Evolutionary conservation across 2,888 invertebrate genomes (phyloP), one percentile per base, ranked within the genome.

Genomic region (Heliconius erato): DNA sequence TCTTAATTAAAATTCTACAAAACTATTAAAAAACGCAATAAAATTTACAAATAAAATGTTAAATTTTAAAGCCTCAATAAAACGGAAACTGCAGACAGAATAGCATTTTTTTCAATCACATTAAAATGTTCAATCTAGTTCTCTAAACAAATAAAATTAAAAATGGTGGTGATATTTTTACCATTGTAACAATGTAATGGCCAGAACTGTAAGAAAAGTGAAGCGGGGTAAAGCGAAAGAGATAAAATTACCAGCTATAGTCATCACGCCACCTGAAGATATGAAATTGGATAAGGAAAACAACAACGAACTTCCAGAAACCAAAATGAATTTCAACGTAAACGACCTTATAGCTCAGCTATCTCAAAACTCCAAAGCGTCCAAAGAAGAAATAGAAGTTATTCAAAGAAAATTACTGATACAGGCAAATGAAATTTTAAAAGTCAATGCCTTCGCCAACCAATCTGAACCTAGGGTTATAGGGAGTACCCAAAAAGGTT

Each of bases 151-250:
- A 44, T 40, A 19, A 78, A 80, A 68, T 63, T 54, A 14, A 32
- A 65, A 72, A 72, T 76, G 44, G 4, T 28, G 19, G 44, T 85
- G 81, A 80, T 65, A 87, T 90, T 76, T 76, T 35, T 26, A 44
- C 40, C 32, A 16, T 76, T 35, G 76, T 40, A 96, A 96, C 94
- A 96, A 96, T 97, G 97, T 97, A 92, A 97, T 97, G 97, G 97
- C 96, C 89, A 96, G 97, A 90, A 97, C 97, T 87, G 97, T 97
- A 88, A 97, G 97, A 89, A 97, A 97, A 96, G 97, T 97, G 87
- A 97, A 97, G 94, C 97, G 97, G 90, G 96, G 96, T 89, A 97
- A 97, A 94, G 86, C 85, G 54, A 94, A 93, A 87, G 94, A 94
- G 85, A 86, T 87, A 84, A 92, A 91, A 85, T 88, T 93, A 78